Evolutionary conservation across 2,797 vertebrate genomes (phyloP), one percentile per base, ranked within the genome.

Genomic region (Micromesistius poutassou): DNA sequence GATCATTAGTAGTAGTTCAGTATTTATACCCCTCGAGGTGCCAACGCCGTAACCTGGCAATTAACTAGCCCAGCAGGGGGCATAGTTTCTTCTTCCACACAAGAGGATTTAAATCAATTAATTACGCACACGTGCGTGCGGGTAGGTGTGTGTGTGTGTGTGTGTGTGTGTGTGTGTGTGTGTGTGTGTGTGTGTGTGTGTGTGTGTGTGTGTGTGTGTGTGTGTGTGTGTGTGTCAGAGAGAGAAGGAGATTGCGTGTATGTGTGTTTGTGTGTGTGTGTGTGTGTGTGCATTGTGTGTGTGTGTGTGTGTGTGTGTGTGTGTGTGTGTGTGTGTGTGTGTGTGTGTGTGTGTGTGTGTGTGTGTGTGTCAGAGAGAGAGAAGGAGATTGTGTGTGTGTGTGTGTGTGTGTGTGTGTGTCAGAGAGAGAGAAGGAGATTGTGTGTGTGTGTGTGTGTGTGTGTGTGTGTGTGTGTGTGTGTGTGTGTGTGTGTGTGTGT

Each of bases 11-110:
- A 91, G 25, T 25, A 62, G 55, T 91, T 91, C 89, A 87, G 82
- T 79, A 80, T 81, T 82, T 80, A 84, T 81, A 77, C 83, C 86
- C 89, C 88, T 80, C 75, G 81, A 82, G 91, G 86, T n/a, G 81
- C 2, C 84, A 87, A 28, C 62, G 31, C 70, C 86, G 82, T 83
- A 91, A 91, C 87, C 84, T 88, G 89, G 90, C 90, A 92, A 93
- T 93, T 93, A 92, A 88, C 90, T 91, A 50, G 73, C 89, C 78
- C 91, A 89, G 92, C 84, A 83, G 86, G 91, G 83, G 72, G 80
- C 86, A 62, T 83, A 73, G 87, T 79, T 75, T 85, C 87, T 81
- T 81, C 62, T 77, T 25, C 66, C 1, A 75, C 35, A n/a, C 79
- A 85, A 84, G 79, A 71, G 78, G 81, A 78, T 89, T 86, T 80